Conservation (phyloP, 2,888 invertebrate genomes). For the Eubasilissa splendida region DNA sequence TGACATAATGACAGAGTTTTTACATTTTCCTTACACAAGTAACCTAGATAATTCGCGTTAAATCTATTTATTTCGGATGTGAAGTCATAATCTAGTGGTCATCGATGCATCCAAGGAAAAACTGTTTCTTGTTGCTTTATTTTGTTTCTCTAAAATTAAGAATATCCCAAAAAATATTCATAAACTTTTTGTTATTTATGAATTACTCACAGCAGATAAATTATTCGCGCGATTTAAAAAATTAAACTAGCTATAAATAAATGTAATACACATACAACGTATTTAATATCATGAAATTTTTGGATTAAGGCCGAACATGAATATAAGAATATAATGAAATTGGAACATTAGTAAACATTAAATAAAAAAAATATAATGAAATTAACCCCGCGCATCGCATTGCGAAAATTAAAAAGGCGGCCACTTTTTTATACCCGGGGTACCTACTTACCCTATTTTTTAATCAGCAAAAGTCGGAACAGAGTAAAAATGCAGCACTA, state of each 20-base stretch:
- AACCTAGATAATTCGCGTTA: too few relatives aligned
- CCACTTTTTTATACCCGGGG: conserved; percentile 37
- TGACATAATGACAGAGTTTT: too few relatives aligned
- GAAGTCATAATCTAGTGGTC: too few relatives aligned
- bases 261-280: background rate
- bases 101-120: too few relatives aligned
- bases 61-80: too few relatives aligned
- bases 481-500: conserved; percentile 42
- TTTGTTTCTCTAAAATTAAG: too few relatives aligned
- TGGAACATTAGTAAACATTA: background rate
- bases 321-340: too few relatives aligned
- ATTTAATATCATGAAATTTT: background rate
- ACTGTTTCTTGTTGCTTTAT: too few relatives aligned
- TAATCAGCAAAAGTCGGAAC: conserved; percentile 50
- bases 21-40: too few relatives aligned
- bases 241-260: background rate
- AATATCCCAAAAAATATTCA: too few relatives aligned
- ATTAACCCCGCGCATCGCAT: conserved; percentile 27
- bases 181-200: too few relatives aligned
- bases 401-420: conserved; percentile 37
- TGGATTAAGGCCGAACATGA: background rate
- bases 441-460: conserved; percentile 48
- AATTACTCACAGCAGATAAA: too few relatives aligned
- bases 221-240: background rate
- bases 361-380: conserved; percentile 11